Conservation (phyloP, 2,797 vertebrate species). For the Lithobates pipiens region DNA sequence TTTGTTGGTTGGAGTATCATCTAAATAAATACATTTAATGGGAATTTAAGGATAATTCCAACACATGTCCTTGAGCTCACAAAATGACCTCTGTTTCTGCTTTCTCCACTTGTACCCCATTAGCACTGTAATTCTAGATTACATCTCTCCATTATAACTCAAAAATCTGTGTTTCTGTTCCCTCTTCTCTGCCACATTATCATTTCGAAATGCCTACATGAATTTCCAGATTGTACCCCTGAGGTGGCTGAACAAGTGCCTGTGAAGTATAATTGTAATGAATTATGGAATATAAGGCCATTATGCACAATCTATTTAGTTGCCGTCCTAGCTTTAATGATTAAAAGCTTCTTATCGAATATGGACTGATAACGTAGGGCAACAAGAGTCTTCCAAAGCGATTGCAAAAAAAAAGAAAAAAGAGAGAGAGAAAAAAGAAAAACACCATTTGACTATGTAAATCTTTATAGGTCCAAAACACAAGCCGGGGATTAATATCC, state of each 20-base stretch:
- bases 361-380: constrained; percentile 47
- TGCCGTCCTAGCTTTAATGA: constrained; percentile 39
- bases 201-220: constrained; percentile 48
- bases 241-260: constrained; percentile 54
- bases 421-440: background rate
- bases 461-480: constrained; percentile 61
- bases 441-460: constrained; percentile 53
- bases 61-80: constrained; percentile 25
- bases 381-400: constrained; percentile 40
- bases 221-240: constrained; percentile 50
- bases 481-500: constrained; percentile 61
- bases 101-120: constrained; percentile 18
- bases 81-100: constrained; percentile 11
- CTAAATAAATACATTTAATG: background rate
- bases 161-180: constrained; percentile 28
- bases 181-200: constrained; percentile 28
- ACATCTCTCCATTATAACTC: constrained; percentile 22
- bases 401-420: constrained; percentile 1
- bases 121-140: constrained; percentile 22
- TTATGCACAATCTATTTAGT: constrained; percentile 48
- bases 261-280: constrained; percentile 56
- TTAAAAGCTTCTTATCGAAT: constrained; percentile 55
- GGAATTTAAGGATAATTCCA: background rate
- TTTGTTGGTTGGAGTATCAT: background rate
- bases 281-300: constrained; percentile 50